Conservation (phyloP, 2,797 vertebrate species). For the Amphiprion clarkii region DNA sequence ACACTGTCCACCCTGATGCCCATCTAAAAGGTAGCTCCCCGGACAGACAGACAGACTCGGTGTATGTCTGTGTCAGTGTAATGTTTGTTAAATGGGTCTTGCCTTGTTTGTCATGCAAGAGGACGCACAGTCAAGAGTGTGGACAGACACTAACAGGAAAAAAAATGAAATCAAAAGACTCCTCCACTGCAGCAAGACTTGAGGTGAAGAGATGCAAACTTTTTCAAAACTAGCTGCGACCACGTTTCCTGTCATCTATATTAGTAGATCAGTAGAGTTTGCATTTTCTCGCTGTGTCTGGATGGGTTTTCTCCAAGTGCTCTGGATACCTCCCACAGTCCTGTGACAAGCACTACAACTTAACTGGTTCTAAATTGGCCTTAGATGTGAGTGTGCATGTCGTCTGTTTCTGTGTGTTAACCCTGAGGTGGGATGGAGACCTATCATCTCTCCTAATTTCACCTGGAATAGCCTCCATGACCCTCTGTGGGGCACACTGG, state of each 20-base stretch:
- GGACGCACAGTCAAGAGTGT: not conserved
- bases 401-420: too few relatives aligned
- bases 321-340: not conserved
- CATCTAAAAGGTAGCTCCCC: slow-evolving; percentile 25
- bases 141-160: not conserved
- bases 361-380: too few relatives aligned
- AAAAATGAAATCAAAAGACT: not conserved
- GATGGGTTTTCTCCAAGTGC: too few relatives aligned
- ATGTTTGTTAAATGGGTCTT: slow-evolving; percentile 44
- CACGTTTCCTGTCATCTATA: not conserved
- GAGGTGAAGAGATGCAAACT: not conserved
- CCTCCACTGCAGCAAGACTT: not conserved
- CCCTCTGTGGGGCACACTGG: too few relatives aligned
- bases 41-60: not conserved
- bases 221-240: not conserved
- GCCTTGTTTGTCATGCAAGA: slow-evolving; percentile 35
- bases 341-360: not conserved
- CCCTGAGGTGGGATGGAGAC: too few relatives aligned
- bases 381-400: too few relatives aligned
- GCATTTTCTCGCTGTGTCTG: too few relatives aligned
- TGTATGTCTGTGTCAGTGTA: slow-evolving; percentile 12
- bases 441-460: too few relatives aligned
- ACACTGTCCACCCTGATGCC: slow-evolving; percentile 56
- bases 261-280: too few relatives aligned
- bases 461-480: too few relatives aligned